Evolutionary conservation across 2,888 invertebrate species (phyloP).

Genomic region (Chymomyza procnemis): DNA sequence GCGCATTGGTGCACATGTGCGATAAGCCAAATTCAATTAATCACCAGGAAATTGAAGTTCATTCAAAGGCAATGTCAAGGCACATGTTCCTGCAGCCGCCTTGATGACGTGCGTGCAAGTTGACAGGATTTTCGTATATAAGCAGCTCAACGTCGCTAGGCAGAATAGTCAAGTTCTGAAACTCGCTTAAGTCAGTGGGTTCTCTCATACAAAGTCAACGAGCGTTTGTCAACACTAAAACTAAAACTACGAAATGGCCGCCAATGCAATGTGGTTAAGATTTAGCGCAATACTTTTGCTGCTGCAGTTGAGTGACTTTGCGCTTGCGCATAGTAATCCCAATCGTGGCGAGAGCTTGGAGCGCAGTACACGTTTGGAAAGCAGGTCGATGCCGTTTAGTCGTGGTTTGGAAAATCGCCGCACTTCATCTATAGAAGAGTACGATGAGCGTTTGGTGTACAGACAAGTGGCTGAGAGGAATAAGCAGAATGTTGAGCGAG

Average conservation of each 20-base stretch:
- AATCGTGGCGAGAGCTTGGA: background rate
- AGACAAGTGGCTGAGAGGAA: constrained; percentile 42
- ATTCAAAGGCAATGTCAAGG: constrained; percentile 17
- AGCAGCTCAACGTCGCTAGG: background rate
- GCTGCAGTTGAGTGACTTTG: background rate
- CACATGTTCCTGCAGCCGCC: background rate
- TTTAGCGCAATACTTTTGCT: background rate
- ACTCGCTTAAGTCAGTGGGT: background rate
- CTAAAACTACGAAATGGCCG: background rate
- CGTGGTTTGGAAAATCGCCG: constrained; percentile 9
- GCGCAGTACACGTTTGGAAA: background rate
- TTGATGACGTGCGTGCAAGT: constrained; percentile 26
- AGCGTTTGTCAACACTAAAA: background rate
- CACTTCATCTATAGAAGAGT: constrained; percentile 38
- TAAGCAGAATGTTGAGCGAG: background rate
- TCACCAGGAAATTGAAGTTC: constrained; percentile 54
- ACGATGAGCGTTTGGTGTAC: constrained; percentile 58
- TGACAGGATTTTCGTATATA: background rate
- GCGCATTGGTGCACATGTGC: constrained; percentile 70
- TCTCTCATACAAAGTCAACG: background rate
- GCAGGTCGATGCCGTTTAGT: background rate
- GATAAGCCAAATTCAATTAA: constrained; percentile 70
- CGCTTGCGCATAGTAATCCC: background rate
- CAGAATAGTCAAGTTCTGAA: background rate
- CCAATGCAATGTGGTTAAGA: background rate